Evolutionary conservation across 1,140 invertebrate genomes (phyloP).

Genomic region (Harlomillsia oculata): DNA sequence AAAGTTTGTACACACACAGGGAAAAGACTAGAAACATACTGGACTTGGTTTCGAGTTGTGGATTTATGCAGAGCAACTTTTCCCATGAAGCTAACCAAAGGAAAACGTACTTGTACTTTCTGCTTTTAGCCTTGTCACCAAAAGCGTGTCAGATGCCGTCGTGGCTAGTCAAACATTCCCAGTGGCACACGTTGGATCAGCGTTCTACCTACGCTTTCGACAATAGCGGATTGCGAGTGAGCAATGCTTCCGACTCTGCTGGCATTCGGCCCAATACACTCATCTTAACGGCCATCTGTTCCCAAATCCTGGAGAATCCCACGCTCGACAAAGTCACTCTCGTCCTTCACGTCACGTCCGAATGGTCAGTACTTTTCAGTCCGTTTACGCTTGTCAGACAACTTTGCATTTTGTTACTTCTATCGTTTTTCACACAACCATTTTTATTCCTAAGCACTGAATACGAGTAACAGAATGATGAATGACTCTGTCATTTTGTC

Average conservation of each 20-base stretch:
- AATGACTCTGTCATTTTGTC: no score
- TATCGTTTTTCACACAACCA: no score
- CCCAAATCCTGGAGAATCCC: conserved; percentile 35
- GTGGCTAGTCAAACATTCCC: conserved; percentile 38
- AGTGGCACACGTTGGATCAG: conserved; percentile 41
- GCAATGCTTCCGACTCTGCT: conserved; percentile 33
- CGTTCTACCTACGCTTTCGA: conserved; percentile 39
- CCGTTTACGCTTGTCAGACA: no score
- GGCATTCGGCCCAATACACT: conserved; percentile 25
- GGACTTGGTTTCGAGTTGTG: no score
- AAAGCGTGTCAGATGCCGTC: conserved; percentile 39
- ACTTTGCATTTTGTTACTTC: no score
- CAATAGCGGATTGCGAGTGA: conserved; percentile 25
- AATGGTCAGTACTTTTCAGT: conserved; percentile 33
- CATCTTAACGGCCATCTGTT: conserved; percentile 28
- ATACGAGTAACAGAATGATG: no score
- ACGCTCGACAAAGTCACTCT: conserved; percentile 31
- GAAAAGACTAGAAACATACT: no score
- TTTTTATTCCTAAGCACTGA: no score
- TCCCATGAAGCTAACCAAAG: no score
- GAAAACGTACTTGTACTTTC: conserved; percentile 7
- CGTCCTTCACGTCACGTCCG: conserved; percentile 36
- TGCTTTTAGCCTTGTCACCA: conserved; percentile 18
- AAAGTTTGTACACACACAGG: no score
- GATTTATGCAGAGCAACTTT: no score